A percentile compares a stretch with the other conserved stretches of the same genome.
phyloP scores from a whole-genome alignment of 2,888 invertebrate genomes.

The Acrobasis repandana region DNA sequence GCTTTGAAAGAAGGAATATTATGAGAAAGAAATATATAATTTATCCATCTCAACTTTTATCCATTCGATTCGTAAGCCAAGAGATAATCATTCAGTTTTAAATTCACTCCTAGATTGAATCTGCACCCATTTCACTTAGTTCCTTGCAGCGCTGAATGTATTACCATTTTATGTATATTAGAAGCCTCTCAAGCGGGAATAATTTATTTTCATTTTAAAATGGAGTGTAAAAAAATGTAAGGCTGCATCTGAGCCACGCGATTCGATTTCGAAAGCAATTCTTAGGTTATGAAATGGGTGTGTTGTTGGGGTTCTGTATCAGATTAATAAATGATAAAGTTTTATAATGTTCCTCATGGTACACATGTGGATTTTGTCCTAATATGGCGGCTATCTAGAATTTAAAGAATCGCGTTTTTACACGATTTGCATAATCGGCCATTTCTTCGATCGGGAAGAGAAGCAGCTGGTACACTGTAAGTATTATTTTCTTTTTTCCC shows the following conservation, averaged over 20 bases:
- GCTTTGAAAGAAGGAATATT: too few relatives aligned
- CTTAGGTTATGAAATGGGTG: background rate
- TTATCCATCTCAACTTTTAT: background rate
- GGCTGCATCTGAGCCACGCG: background rate
- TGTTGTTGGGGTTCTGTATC: too few relatives aligned
- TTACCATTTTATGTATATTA: conserved; percentile 43
- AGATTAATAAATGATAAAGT: too few relatives aligned
- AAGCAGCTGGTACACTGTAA: too few relatives aligned
- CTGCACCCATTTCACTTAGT: conserved; percentile 40
- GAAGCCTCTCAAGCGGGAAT: conserved; percentile 34
- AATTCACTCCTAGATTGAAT: conserved; percentile 46
- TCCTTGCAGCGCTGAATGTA: conserved; percentile 46
- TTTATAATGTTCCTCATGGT: too few relatives aligned
- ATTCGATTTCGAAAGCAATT: conserved; percentile 2
- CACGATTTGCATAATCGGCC: too few relatives aligned
- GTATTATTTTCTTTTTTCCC: too few relatives aligned
- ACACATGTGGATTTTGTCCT: too few relatives aligned
- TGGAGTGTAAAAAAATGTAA: conserved; percentile 5
- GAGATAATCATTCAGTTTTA: conserved; percentile 48
- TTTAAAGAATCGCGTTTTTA: too few relatives aligned
- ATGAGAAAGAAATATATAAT: background rate
- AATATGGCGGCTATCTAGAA: too few relatives aligned
- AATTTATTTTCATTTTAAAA: conserved; percentile 39
- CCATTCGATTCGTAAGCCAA: conserved; percentile 13
- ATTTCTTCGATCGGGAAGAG: too few relatives aligned